Conservation (phyloP, 2,888 invertebrate species). For the Agriopis aurantiaria region DNA sequence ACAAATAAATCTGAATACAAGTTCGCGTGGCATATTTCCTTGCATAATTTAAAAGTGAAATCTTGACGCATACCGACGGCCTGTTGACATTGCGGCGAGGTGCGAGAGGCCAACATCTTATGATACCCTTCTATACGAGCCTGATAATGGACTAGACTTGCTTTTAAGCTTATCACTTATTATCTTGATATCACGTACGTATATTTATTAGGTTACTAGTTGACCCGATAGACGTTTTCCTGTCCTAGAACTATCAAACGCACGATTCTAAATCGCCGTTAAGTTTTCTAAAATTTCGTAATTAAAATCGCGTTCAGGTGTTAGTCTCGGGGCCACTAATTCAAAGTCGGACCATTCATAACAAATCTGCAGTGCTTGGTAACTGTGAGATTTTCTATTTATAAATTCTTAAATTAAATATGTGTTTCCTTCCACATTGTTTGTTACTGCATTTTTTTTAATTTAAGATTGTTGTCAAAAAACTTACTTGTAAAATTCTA, state of each 20-base stretch:
- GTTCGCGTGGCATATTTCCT: constrained; percentile 24
- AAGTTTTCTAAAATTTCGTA: too few species aligned
- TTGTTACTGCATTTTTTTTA: too few species aligned
- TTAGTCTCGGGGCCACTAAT: background rate
- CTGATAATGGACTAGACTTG: constrained; percentile 28
- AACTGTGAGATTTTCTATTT: background rate
- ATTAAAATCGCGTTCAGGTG: too few species aligned
- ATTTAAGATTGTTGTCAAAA: too few species aligned
- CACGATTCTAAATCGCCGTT: too few species aligned
- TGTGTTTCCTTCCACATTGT: too few species aligned
- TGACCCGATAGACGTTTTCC: too few species aligned
- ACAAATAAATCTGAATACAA: constrained; percentile 3
- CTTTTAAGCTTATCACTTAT: background rate
- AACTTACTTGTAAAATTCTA: too few species aligned
- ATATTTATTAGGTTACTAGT: background rate
- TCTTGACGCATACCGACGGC: constrained; percentile 30
- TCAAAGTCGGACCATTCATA: too few species aligned
- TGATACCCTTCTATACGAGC: constrained; percentile 35
- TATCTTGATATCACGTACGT: background rate
- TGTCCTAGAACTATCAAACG: too few species aligned
- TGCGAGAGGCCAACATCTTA: constrained; percentile 40
- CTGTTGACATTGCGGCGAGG: constrained; percentile 44
- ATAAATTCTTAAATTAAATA: background rate
- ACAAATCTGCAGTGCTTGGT: background rate
- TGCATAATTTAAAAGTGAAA: constrained; percentile 46